phyloP scores from a whole-genome alignment of 2,797 vertebrate species.

The Lepilemur ruficaudatus region DNA sequence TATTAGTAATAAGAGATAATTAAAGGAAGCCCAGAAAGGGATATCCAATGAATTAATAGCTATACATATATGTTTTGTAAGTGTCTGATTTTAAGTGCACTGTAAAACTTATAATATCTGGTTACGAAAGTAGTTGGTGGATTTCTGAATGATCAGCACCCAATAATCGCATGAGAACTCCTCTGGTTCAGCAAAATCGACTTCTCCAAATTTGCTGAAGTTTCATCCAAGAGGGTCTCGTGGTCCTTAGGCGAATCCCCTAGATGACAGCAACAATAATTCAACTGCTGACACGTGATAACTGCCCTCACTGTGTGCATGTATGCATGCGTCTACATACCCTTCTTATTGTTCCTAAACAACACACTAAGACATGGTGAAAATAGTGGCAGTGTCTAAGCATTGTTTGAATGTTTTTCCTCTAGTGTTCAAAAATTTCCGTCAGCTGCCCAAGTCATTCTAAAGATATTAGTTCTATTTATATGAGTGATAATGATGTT shows the following conservation, averaged over 20 bases:
- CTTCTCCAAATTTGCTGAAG: background rate
- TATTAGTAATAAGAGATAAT: background rate
- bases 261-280: background rate
- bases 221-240: background rate
- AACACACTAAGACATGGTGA: background rate
- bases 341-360: background rate
- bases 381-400: background rate
- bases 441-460: background rate
- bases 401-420: background rate
- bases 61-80: background rate
- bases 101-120: background rate
- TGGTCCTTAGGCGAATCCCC: background rate
- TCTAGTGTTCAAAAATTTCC: background rate
- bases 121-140: background rate
- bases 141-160: background rate
- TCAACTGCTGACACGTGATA: background rate
- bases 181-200: background rate
- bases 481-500: background rate
- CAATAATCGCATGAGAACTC: background rate
- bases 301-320: background rate
- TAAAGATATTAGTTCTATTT: background rate
- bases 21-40: background rate
- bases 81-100: background rate
- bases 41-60: background rate
- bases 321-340: accelerated